Percentiles rank a stretch among this genome's conserved stretches.
Evolutionary conservation across 1,140 invertebrate genomes (phyloP).

Genomic region (Planococcus citri): DNA sequence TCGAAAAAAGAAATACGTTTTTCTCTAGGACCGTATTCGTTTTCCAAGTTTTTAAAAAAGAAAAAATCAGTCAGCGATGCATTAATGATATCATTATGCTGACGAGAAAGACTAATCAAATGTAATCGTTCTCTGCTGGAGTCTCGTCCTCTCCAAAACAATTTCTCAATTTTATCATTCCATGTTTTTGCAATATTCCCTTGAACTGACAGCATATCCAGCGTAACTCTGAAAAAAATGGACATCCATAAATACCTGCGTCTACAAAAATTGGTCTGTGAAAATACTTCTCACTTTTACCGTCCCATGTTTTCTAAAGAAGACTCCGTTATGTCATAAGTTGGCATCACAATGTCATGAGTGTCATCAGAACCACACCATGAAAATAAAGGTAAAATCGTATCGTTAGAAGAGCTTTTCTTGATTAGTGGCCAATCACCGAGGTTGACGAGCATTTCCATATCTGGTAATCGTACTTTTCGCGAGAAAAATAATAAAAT

Average conservation of each 20-base stretch:
- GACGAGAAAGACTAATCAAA: slow-evolving; percentile 63
- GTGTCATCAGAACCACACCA: slow-evolving; percentile 85
- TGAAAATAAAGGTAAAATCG: slow-evolving; percentile 74
- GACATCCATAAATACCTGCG: neutral
- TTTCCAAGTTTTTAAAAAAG: slow-evolving; percentile 77
- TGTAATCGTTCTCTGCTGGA: slow-evolving; percentile 68
- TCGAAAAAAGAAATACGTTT: slow-evolving; percentile 82
- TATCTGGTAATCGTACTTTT: slow-evolving; percentile 73
- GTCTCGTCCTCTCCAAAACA: slow-evolving; percentile 88
- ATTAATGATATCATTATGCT: slow-evolving; percentile 72
- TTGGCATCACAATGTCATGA: slow-evolving; percentile 84
- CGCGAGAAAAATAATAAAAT: slow-evolving; percentile 69
- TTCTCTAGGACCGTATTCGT: slow-evolving; percentile 70
- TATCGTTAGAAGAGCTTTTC: slow-evolving; percentile 36
- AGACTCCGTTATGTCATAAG: slow-evolving; percentile 83
- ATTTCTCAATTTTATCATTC: slow-evolving; percentile 58
- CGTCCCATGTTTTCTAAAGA: slow-evolving; percentile 81
- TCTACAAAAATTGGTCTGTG: neutral
- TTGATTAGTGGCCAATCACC: slow-evolving; percentile 85
- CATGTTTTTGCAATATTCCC: slow-evolving; percentile 57
- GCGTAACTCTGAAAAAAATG: slow-evolving; percentile 49
- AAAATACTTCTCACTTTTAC: slow-evolving; percentile 37
- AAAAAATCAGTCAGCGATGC: slow-evolving; percentile 92
- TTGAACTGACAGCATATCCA: slow-evolving; percentile 79
- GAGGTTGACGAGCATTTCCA: slow-evolving; percentile 85